These are phyloP conservation scores for Typhlichthys eigenmanni DNA, from an alignment of 2,797 vertebrate genomes.

Conservation along the genomic window DNA sequence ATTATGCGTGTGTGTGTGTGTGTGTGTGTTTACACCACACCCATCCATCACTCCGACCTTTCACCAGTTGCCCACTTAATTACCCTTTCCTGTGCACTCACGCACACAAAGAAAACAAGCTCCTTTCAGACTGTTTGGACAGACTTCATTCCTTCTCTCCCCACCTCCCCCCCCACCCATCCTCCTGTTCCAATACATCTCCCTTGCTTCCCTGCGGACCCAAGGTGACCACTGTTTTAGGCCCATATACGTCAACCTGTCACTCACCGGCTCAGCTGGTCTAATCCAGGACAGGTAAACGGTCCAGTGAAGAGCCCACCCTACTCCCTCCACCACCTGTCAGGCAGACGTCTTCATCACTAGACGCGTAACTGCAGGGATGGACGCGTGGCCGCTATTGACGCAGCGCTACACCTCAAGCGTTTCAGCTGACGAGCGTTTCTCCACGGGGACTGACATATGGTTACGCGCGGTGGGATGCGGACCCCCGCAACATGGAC, in stretches of 20 bases:
- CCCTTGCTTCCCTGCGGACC: conserved; percentile 24
- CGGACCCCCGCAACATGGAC: conserved; percentile 1
- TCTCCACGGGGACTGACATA: background rate
- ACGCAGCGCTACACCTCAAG: conserved; percentile 6
- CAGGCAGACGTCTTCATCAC: conserved; percentile 33
- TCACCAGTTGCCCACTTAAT: conserved; percentile 75
- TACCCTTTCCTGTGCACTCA: conserved; percentile 76
- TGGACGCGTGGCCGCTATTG: background rate
- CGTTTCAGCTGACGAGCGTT: background rate
- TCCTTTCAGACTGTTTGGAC: conserved; percentile 75
- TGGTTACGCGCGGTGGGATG: background rate
- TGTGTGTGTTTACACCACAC: conserved; percentile 54
- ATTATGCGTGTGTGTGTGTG: conserved; percentile 22
- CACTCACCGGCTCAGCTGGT: conserved; percentile 46
- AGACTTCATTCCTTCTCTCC: conserved; percentile 54
- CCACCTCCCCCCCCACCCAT: conserved; percentile 7
- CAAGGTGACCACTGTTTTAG: conserved; percentile 34
- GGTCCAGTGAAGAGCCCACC: conserved; percentile 26
- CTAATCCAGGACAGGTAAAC: background rate
- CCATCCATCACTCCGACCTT: conserved; percentile 72
- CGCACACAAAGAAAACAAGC: conserved; percentile 76
- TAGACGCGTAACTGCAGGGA: conserved; percentile 5
- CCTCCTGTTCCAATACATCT: conserved; percentile 12
- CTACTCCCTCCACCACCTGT: conserved; percentile 19
- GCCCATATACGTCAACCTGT: conserved; percentile 64